phyloP scores from a whole-genome alignment of 2,888 invertebrate species.

The Apamea crenata region DNA sequence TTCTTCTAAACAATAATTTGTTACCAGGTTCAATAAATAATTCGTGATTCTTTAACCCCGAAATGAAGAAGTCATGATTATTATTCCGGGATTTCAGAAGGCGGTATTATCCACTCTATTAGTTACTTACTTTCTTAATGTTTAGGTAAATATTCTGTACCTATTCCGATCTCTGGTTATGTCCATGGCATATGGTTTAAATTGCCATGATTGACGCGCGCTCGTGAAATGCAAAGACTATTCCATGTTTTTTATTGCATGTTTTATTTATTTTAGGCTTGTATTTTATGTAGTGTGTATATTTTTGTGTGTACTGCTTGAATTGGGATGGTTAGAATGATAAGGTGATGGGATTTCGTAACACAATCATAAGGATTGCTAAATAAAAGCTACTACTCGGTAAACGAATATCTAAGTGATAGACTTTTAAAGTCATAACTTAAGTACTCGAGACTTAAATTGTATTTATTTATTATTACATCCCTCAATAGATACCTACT shows the following conservation, averaged over 20 bases:
- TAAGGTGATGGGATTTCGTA: background rate
- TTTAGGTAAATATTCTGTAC: background rate
- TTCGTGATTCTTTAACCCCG: background rate
- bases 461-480: no score
- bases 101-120: background rate
- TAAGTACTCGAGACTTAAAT: no score
- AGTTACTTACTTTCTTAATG: background rate
- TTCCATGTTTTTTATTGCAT: slow-evolving; percentile 65
- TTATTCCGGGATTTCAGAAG: background rate
- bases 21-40: background rate
- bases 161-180: background rate
- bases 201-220: background rate
- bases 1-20: background rate
- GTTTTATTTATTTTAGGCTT: slow-evolving; percentile 66
- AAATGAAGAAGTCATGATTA: background rate
- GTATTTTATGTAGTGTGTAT: slow-evolving; percentile 37
- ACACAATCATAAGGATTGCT: background rate
- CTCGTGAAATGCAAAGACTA: slow-evolving; percentile 23
- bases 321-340: background rate
- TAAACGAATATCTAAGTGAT: no score
- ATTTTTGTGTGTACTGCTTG: background rate
- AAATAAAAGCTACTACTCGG: no score
- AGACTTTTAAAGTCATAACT: no score
- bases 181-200: background rate
- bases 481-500: no score